Conservation (phyloP, 1,140 invertebrate genomes). For the Lepidurus apus region DNA sequence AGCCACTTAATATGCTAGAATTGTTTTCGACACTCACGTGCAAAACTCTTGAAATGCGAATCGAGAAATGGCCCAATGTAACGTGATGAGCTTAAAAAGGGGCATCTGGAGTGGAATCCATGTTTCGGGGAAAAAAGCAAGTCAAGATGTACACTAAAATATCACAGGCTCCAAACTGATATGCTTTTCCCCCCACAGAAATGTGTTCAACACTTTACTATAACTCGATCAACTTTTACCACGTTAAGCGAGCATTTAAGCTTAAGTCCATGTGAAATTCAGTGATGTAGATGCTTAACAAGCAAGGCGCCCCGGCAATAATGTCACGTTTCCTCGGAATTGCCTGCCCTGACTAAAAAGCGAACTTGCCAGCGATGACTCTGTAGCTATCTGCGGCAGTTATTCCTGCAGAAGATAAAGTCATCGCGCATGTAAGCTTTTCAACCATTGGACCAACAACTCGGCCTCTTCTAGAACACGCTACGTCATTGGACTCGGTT, state of each 20-base stretch:
- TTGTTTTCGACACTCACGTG: too few species aligned
- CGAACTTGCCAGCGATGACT: background rate
- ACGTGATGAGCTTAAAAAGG: too few species aligned
- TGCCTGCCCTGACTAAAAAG: background rate
- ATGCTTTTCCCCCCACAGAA: too few species aligned
- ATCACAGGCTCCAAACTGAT: too few species aligned
- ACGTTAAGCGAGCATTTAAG: background rate
- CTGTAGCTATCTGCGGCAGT: background rate
- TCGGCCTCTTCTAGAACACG: background rate
- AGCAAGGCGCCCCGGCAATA: background rate
- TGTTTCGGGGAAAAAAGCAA: too few species aligned
- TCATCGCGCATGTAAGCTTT: slow-evolving; percentile 21
- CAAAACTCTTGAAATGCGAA: too few species aligned
- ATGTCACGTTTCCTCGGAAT: background rate
- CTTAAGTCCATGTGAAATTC: background rate
- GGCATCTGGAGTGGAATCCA: too few species aligned
- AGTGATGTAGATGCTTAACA: background rate
- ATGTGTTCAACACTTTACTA: background rate
- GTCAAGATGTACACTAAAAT: too few species aligned
- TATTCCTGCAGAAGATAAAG: slow-evolving; percentile 19
- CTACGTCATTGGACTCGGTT: slow-evolving; percentile 15
- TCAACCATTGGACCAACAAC: slow-evolving; percentile 21
- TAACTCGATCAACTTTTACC: background rate
- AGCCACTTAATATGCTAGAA: too few species aligned
- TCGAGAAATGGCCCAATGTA: too few species aligned